Evolutionary conservation across 2,797 vertebrate species (phyloP), one percentile per base, ranked within the genome.

Genomic region (Prunella strophiata): DNA sequence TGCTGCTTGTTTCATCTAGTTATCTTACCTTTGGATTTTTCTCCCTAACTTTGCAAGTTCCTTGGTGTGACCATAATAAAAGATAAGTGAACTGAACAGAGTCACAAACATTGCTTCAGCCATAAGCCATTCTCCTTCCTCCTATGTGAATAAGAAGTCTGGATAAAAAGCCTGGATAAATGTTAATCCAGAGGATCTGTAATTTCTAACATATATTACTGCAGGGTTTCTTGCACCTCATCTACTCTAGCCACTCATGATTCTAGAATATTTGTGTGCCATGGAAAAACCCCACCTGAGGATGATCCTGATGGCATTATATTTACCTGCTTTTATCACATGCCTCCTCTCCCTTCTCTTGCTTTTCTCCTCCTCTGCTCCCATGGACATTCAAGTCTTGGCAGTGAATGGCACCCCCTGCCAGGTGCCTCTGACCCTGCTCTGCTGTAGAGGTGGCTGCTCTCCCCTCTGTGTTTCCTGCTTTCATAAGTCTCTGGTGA

Each of bases 361-460:
- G 58, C 57, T 73, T 59, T 70, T 68, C 36, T 79, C 25, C 40
- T 85, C 7, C 38, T 61, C 48, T 52, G 26, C 34, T 81, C 16
- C 50, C 22, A 4, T 11, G 48, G 40, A 30, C 1, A 0, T 43
- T 79, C 23, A 13, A 27, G 21, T 45, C 59, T 63, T 13, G 1
- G 16, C 8, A 36, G 65, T 67, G 75, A 77, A 52, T 26, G 22
- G 52, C 85, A 89, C 5, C 71, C 45, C 63, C 71, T 29, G 18
- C 57, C 54, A 32, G 29, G 34, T 88, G 76, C 62, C 86, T 72
- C 70, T 61, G 70, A 58, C 65, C 42, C 15, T 1, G 0, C 47
- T 52, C 42, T 50, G 38, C 59, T 9, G 0, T 23, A 43, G 43
- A 0, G 1, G 36, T 52, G 43, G 21, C 36, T 63, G 42, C 29